These are phyloP conservation scores for Cheumatopsyche charites DNA, from an alignment of 1,140 invertebrate genomes.

Conservation along the genomic window DNA sequence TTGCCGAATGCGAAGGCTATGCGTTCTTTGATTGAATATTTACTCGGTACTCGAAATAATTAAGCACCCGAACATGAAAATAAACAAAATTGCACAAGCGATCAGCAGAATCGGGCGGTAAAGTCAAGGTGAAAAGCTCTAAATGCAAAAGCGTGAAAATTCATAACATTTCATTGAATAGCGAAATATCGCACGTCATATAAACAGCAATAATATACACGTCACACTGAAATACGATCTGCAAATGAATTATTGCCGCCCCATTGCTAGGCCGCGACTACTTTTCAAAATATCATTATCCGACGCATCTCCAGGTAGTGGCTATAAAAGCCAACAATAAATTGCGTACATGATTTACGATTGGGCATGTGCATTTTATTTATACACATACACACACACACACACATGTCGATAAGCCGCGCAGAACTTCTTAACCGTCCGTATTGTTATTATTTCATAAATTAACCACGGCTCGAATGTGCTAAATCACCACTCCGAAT, in stretches of 20 bases:
- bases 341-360: conserved; percentile 17
- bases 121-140: no score
- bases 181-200: neutral
- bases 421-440: conserved; percentile 2
- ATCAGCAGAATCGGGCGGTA: no score
- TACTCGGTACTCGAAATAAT: neutral
- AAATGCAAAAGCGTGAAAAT: no score
- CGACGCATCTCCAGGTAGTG: neutral
- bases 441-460: conserved; percentile 20
- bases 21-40: neutral
- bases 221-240: neutral
- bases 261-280: neutral
- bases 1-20: neutral
- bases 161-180: no score
- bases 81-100: neutral
- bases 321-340: conserved; percentile 17
- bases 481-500: conserved; percentile 22
- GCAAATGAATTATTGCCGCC: neutral
- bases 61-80: neutral
- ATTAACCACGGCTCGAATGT: conserved; percentile 20
- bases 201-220: conserved; percentile 6
- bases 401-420: no score
- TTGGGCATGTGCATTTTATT: conserved; percentile 6
- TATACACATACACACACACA: neutral
- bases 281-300: conserved; percentile 22